A percentile compares a stretch with the other conserved stretches of the same genome.
These are phyloP conservation scores for Corythornis vintsioides DNA, from an alignment of 2,113 vertebrate genomes.

Conservation along the genomic window DNA sequence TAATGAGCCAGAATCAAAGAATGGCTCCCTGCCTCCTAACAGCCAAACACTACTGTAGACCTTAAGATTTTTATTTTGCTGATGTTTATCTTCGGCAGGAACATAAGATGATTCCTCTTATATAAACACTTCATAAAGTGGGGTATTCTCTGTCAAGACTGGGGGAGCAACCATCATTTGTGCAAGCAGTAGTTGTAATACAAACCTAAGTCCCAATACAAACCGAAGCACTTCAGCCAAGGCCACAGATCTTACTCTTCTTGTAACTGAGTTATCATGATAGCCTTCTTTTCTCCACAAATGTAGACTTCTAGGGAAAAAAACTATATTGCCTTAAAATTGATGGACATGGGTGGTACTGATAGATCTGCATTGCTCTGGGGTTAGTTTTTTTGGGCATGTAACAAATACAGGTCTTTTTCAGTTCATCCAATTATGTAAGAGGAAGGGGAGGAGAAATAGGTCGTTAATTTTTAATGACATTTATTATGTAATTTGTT, in stretches of 20 bases:
- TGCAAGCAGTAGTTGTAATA: background rate
- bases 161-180: background rate
- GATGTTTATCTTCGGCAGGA: background rate
- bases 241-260: background rate
- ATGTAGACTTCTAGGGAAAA: background rate
- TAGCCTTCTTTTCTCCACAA: background rate
- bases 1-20: background rate
- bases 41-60: background rate
- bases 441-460: background rate
- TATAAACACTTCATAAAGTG: background rate
- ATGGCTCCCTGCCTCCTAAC: background rate
- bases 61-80: constrained; percentile 8
- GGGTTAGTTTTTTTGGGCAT: background rate
- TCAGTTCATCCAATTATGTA: background rate
- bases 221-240: background rate
- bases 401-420: background rate
- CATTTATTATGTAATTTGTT: background rate
- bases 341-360: background rate
- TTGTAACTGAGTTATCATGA: background rate
- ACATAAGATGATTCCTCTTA: background rate
- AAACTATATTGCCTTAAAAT: background rate
- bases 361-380: background rate
- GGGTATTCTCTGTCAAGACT: background rate
- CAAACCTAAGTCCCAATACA: background rate
- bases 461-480: background rate